phyloP scores from a whole-genome alignment of 53 echinoderm and acorn worm species.

The Actinopyga echinites region DNA sequence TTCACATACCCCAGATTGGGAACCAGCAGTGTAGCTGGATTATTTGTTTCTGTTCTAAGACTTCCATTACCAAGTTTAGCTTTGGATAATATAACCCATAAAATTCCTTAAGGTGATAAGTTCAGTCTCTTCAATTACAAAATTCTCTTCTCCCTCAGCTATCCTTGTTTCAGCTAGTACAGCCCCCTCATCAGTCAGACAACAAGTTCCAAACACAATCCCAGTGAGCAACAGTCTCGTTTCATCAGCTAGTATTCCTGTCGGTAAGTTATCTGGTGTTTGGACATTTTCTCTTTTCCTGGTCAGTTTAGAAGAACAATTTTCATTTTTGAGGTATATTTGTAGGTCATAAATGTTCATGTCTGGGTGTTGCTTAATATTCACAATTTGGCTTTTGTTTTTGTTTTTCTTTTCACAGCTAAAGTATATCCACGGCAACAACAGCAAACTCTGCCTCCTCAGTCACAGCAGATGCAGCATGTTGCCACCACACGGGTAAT shows the following conservation, averaged over 20 bases:
- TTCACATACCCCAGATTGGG: too few species aligned
- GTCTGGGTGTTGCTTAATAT: neutral
- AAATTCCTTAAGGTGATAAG: too few species aligned
- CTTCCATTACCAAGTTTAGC: too few species aligned
- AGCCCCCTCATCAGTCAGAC: neutral
- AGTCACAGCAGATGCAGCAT: constrained; percentile 9
- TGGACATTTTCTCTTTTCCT: too few species aligned
- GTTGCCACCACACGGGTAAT: constrained; percentile 38
- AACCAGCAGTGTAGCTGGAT: too few species aligned
- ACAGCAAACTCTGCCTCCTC: constrained; percentile 41
- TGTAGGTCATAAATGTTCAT: too few species aligned
- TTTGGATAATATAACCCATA: too few species aligned
- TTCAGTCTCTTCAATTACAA: too few species aligned
- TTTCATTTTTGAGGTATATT: too few species aligned
- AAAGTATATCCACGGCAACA: constrained; percentile 90
- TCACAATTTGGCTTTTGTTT: neutral
- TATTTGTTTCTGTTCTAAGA: too few species aligned
- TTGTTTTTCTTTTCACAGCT: constrained; percentile 48
- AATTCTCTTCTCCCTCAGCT: neutral
- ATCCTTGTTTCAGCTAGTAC: constrained; percentile 20
- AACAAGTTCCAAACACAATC: neutral
- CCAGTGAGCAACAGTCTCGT: constrained; percentile 3
- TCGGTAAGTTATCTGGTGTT: constrained; percentile 68
- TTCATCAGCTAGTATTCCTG: constrained; percentile 68
- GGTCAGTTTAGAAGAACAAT: too few species aligned